A percentile compares a stretch with the other conserved stretches of the same genome.
Conservation (phyloP, 2,113 vertebrate genomes). For the Crocuta crocuta region DNA sequence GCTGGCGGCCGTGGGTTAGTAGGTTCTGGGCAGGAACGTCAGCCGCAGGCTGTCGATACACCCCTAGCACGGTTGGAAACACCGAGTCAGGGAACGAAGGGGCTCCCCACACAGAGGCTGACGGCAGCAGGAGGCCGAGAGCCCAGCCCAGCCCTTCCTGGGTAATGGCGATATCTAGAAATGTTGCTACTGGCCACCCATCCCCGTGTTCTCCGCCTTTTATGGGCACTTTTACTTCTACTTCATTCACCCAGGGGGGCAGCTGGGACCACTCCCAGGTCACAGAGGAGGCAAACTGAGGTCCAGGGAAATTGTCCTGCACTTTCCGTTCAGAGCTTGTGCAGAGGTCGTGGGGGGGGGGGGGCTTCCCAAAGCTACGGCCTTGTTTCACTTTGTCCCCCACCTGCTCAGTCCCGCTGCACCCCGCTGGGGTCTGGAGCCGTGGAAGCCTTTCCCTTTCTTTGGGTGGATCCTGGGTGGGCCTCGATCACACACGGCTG, state of each 20-base stretch:
- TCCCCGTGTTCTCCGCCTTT: fast-evolving
- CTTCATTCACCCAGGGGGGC: fast-evolving
- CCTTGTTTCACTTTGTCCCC: neutral
- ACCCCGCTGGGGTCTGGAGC: neutral
- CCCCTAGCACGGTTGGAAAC: neutral
- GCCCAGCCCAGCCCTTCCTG: neutral
- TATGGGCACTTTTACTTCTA: too few species aligned
- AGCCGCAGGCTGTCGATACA: neutral
- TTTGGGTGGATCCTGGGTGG: fast-evolving
- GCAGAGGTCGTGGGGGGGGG: too few species aligned
- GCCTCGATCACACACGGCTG: fast-evolving
- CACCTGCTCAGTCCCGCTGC: neutral
- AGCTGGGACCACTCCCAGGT: fast-evolving
- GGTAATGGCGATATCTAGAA: neutral
- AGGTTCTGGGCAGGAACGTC: neutral
- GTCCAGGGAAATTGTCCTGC: fast-evolving
- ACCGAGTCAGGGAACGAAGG: neutral
- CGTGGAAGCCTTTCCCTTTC: fast-evolving
- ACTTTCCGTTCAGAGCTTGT: fast-evolving
- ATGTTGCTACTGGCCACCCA: fast-evolving
- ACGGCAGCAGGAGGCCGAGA: neutral
- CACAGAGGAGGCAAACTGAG: neutral
- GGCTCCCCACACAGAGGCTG: fast-evolving
- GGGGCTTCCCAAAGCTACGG: fast-evolving
- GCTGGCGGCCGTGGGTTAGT: neutral